Evolutionary conservation across 2,888 invertebrate genomes (phyloP).

Genomic region (Drosophila percnosoma): DNA sequence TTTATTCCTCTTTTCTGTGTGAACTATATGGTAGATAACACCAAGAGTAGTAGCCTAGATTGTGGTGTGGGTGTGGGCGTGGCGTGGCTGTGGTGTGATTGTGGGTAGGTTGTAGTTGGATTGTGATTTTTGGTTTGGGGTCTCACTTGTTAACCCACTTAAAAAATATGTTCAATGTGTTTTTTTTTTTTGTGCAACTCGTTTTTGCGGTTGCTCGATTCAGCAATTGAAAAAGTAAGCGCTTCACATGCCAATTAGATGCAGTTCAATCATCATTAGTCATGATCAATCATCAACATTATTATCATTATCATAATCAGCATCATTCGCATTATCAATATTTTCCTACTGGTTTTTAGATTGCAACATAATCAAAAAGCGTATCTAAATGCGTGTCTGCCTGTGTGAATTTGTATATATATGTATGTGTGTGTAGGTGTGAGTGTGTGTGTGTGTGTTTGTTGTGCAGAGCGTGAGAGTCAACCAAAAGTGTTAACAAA

Average conservation of each 20-base stretch:
- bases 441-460: conserved; percentile 14
- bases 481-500: conserved; percentile 49
- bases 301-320: conserved; percentile 39
- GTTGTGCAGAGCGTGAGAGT: conserved; percentile 51
- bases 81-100: conserved; percentile 6
- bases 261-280: conserved; percentile 51
- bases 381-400: conserved; percentile 35
- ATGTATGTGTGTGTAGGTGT: conserved; percentile 2
- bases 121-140: conserved; percentile 29
- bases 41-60: conserved; percentile 4
- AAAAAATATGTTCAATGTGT: conserved; percentile 15
- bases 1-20: background rate
- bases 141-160: conserved; percentile 29
- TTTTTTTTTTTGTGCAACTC: background rate
- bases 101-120: conserved; percentile 5
- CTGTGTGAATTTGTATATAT: background rate
- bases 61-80: conserved; percentile 6
- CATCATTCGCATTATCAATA: conserved; percentile 17
- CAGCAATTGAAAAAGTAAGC: conserved; percentile 70
- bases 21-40: conserved; percentile 31
- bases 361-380: conserved; percentile 61
- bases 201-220: conserved; percentile 14
- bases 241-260: conserved; percentile 75
- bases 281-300: conserved; percentile 34
- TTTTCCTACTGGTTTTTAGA: conserved; percentile 21